Base-by-base conservation (phyloP, 2,888 invertebrate species). In the Deroplatys truncata region DNA sequence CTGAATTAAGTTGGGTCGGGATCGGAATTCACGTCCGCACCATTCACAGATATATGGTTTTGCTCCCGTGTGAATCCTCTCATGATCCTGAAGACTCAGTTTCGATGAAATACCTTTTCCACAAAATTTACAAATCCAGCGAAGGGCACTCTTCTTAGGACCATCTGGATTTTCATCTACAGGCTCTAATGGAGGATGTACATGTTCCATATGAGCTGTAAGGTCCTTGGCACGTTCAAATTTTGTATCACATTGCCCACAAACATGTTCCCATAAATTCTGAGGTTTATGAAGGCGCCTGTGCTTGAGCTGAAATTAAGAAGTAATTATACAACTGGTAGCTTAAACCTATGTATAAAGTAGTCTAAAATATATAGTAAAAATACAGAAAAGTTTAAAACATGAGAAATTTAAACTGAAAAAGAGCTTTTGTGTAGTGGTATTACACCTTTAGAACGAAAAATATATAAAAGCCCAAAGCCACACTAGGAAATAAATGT, bases 41-140 rank as follows among this genome's bases (percentile, higher is more conserved):
- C 91, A 91, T 89, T 91, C 91, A 89, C 92, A 92, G 8, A 91
- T 91, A 84, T 90, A 92, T 28, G 92, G 92, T 88, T 91, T 91
- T 15, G 90, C 90, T 9, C 91, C 91, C 49, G 91, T 91, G 88
- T 92, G 92, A 20, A 91, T 91, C 31, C 91, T 90, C 90, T 91
- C 91, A 86, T 92, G 92, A 31, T 91, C 91, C 35, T 90, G 90
- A 25, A 92, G 90, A 84, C 91, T 91, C 1, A 91, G 90, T 89
- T 91, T 91, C 29, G 91, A 91, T 20, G 91, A 91, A 82, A 91
- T 91, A 28, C 90, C 87, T 84, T 91, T 92, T 35, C 91, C 91
- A 89, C 92, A 92, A 82, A 90, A 91, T 85, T 91, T 89, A 88
- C 92, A 92, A 16, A 91, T 90, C 91, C 91, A 92, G 15, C 88